Percentiles rank a stretch among this genome's conserved stretches.
phyloP scores from a whole-genome alignment of 2,797 vertebrate species.

The Acomys russatus region DNA sequence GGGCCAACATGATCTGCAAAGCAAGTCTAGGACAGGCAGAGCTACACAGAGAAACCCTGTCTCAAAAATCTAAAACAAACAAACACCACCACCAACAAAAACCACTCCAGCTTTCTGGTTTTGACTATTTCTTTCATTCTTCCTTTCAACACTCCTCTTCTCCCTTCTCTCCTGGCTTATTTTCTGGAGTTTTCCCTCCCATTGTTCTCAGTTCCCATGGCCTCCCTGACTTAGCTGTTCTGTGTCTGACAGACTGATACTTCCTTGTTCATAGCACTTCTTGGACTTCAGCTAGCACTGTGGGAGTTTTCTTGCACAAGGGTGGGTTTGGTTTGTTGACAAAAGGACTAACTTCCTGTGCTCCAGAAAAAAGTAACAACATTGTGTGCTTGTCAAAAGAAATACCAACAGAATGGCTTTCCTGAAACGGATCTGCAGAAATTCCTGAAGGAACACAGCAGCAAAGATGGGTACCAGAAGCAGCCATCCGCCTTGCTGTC shows the following conservation, averaged over 20 bases:
- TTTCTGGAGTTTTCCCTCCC: slow-evolving; percentile 47
- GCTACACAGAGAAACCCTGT: too few species aligned
- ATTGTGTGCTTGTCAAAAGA: slow-evolving; percentile 89
- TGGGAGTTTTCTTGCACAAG: slow-evolving; percentile 57
- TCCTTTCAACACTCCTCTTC: not conserved
- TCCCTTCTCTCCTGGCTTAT: not conserved
- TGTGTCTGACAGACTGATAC: slow-evolving; percentile 31
- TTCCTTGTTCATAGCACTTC: slow-evolving; percentile 17
- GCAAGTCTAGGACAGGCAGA: too few species aligned
- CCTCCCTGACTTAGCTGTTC: slow-evolving; percentile 19
- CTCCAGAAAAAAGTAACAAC: slow-evolving; percentile 56
- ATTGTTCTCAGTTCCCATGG: slow-evolving; percentile 42
- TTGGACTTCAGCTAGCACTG: slow-evolving; percentile 26
- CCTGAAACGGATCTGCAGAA: slow-evolving; percentile 95
- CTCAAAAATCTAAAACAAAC: too few species aligned
- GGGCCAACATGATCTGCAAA: too few species aligned
- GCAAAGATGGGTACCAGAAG: slow-evolving; percentile 69
- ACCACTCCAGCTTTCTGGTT: not conserved
- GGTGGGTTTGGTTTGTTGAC: not conserved
- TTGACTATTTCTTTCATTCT: not conserved
- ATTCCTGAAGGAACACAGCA: slow-evolving; percentile 92
- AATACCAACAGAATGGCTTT: slow-evolving; percentile 94
- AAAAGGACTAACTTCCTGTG: slow-evolving; percentile 54
- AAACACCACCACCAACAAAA: too few species aligned
- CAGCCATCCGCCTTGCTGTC: slow-evolving; percentile 66